A percentile compares a stretch with the other conserved stretches of the same genome.
Conservation (phyloP, 2,113 vertebrate genomes). For the Nyctibius bracteatus region DNA sequence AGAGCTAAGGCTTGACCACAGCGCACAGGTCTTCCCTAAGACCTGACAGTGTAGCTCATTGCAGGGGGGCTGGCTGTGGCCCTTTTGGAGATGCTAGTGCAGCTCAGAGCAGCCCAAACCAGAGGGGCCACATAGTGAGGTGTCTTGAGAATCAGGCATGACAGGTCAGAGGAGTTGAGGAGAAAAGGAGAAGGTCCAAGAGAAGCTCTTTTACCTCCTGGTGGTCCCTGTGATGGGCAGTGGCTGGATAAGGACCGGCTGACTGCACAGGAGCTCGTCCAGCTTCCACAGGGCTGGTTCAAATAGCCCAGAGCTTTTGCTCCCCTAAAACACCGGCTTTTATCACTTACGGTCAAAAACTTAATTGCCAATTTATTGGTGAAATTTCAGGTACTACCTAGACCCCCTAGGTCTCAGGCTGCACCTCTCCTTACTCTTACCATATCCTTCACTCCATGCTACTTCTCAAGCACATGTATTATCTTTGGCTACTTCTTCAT, state of each 20-base stretch:
- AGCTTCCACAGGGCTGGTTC: not conserved
- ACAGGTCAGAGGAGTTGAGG: not conserved
- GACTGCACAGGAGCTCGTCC: not conserved
- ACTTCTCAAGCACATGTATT: not conserved
- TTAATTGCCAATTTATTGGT: not conserved
- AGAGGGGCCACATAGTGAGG: not conserved
- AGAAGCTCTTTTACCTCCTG: not conserved
- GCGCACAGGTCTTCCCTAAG: rapidly evolving
- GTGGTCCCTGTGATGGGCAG: not conserved
- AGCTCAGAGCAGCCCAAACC: not conserved
- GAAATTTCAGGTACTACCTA: not conserved
- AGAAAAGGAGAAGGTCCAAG: not conserved
- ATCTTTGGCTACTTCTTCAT: not conserved
- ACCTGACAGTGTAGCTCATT: not conserved
- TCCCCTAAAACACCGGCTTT: not conserved
- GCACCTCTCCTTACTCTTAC: not conserved
- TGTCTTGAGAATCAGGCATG: not conserved
- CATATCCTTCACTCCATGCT: not conserved
- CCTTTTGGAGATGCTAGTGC: not conserved
- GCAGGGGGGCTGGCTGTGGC: not conserved
- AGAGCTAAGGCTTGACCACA: not conserved
- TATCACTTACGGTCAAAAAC: not conserved
- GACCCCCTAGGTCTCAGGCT: not conserved
- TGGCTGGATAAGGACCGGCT: not conserved
- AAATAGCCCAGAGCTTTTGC: not conserved